Base-by-base conservation (phyloP, 2,113 vertebrate species). In the Eleginops maclovinus region DNA sequence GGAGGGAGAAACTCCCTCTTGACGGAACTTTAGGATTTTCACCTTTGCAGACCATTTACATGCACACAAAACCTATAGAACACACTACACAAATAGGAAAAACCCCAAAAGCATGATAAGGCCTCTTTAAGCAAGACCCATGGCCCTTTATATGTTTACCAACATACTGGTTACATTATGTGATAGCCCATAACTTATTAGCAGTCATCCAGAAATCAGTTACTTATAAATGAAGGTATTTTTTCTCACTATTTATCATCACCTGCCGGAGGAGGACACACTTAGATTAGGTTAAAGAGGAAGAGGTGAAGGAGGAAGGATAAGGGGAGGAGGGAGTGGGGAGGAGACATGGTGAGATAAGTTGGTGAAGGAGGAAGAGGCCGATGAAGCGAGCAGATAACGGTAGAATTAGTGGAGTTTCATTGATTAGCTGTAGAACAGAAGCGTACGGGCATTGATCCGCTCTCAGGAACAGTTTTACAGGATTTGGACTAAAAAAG, bases 341-440 rank as follows among this genome's bases (percentile, higher is more conserved):
- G 21, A 62, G 69, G 56, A 56, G 63, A 70, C 63, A 10, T 0
- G 22, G 58, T 36, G 28, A 67, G 82, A 85, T 76, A 58, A 81
- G 71, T 31, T 62, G 80, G 61, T 69, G 41, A 63, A 63, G 58
- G 58, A 69, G 59, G 59, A 75, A 65, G 73, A 50, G 67, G 85
- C 53, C 9, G 86, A 93, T 87, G 83, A 88, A 89, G 83, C 88
- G 81, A 82, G 85, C 71, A 88, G 90, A 93, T 93, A 90, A 88
- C 73, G 51, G 76, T 77, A 83, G 91, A 88, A 91, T 93, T 91
- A 93, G 91, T 82, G 22, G 76, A 77, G 67, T 75, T 68, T 67
- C 85, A 93, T 93, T 90, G 90, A 91, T 93, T 93, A 89, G 83
- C 89, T 93, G 89, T 91, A 90, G 80, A 86, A 85, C 53, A 72